Evolutionary conservation across 37 sponge, comb jelly and placozoan genomes (phyloP), one percentile per base, ranked within the genome.

Genomic region (Cliona cf. orientalis): DNA sequence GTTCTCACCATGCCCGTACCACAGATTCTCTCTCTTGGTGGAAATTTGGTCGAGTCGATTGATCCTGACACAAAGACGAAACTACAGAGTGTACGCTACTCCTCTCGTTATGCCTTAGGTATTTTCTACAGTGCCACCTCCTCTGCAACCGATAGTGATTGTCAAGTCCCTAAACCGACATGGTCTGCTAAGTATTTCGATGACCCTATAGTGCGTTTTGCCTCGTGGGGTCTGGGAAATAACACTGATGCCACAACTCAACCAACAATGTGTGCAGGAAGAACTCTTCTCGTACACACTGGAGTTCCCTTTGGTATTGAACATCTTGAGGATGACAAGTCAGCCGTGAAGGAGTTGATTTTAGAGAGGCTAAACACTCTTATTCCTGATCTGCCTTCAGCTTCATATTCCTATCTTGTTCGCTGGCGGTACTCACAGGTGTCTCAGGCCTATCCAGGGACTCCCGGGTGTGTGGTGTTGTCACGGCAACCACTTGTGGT

Each of bases 391-490:
- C 74, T 89, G 7, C 84, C 90, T 0, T 23, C 44, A 17, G 36
- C 84, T 14, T 5, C 25, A 36, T 75, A 89, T 40, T 74, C 63
- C 23, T 37, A 89, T 34, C 58, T 83, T 35, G 37, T 89, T 0
- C 57, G 84, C 1, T 89, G 90, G 90, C 72, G 80, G 60, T 89
- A 83, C 79, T 79, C 90, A 0, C 84, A 79, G 33, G 90, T 84
- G 2, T 37, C 28, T 2, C 42, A 45, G n/a, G 46, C 40, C 3
- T 83, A 74, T 56, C 67, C 65, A 1, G 84, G 75, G 3, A 41
- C 69, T 35, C 80, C 73, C 1, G 90, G 84, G 34, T 84, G 35
- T 49, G 67, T 65, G 57, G 69, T 79, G 37, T 34, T 89, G 68
- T 73, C 64, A 68, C 38, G 28, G 0, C 31, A 66, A 2, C 90